A percentile compares a stretch with the other conserved stretches of the same genome.
These are phyloP conservation scores for Neuroterus valhalla DNA, from an alignment of 1,140 invertebrate genomes.

Conservation along the genomic window DNA sequence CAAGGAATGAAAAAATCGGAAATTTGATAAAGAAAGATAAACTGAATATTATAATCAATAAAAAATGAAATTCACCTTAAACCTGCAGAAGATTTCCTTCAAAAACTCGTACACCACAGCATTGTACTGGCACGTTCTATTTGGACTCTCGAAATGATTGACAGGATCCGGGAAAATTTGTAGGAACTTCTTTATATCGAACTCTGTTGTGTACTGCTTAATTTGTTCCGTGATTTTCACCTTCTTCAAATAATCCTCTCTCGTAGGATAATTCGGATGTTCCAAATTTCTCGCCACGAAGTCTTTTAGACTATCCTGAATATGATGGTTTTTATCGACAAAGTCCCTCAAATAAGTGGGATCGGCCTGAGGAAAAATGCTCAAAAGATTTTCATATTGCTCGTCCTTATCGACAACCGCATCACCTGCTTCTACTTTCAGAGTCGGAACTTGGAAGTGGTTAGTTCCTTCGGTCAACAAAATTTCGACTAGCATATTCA, in stretches of 20 bases:
- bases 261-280: slow-evolving; percentile 75
- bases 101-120: slow-evolving; percentile 64
- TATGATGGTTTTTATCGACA: slow-evolving; percentile 52
- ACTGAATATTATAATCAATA: slow-evolving; percentile 11
- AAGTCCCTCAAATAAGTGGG: slow-evolving; percentile 73
- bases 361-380: slow-evolving; percentile 74
- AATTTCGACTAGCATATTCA: slow-evolving; percentile 52
- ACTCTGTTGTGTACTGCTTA: slow-evolving; percentile 68
- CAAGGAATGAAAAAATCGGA: not conserved
- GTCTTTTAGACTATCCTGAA: slow-evolving; percentile 55
- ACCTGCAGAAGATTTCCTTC: slow-evolving; percentile 55
- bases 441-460: slow-evolving; percentile 27
- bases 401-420: slow-evolving; percentile 54
- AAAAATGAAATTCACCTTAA: slow-evolving; percentile 47
- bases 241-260: slow-evolving; percentile 72
- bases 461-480: slow-evolving; percentile 48
- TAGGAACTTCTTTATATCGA: slow-evolving; percentile 74
- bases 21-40: slow-evolving; percentile 2
- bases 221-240: slow-evolving; percentile 65
- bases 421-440: slow-evolving; percentile 18
- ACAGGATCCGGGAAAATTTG: slow-evolving; percentile 76
- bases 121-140: slow-evolving; percentile 58
- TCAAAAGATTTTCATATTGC: slow-evolving; percentile 65
- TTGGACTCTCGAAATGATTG: slow-evolving; percentile 69
- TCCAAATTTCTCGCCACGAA: slow-evolving; percentile 70